Evolutionary conservation across 2,797 vertebrate species (phyloP).

Genomic region (Austrolebias charrua): DNA sequence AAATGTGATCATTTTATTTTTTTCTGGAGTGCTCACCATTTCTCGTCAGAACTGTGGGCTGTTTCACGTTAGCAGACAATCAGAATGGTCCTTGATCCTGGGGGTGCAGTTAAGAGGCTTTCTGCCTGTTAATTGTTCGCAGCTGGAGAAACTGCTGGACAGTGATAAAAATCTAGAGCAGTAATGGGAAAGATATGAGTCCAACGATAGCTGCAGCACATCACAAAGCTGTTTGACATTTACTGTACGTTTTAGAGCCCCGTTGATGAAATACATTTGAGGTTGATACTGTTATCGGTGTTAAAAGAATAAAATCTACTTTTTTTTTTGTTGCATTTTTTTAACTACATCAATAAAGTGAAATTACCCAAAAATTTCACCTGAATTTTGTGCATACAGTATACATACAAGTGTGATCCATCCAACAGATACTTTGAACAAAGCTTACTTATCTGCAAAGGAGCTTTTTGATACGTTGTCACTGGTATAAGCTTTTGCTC

Average conservation of each 20-base stretch:
- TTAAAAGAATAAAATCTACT: background rate
- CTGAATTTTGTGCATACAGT: background rate
- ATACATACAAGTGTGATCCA: background rate
- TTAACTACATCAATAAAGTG: too few species aligned
- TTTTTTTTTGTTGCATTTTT: too few species aligned
- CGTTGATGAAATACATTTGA: background rate
- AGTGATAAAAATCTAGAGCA: slow-evolving; percentile 13
- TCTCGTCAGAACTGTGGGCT: slow-evolving; percentile 16
- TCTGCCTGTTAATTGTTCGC: slow-evolving; percentile 32
- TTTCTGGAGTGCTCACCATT: slow-evolving; percentile 23
- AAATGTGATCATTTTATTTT: slow-evolving; percentile 32
- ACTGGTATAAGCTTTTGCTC: background rate
- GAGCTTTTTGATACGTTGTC: background rate
- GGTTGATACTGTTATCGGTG: background rate
- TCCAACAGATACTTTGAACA: background rate
- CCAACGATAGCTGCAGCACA: slow-evolving; percentile 5
- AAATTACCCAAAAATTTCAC: too few species aligned
- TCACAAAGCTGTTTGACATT: slow-evolving; percentile 10
- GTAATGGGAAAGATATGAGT: slow-evolving; percentile 20
- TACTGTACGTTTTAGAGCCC: too few species aligned
- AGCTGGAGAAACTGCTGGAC: slow-evolving; percentile 10
- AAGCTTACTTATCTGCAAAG: background rate
- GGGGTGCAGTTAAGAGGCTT: slow-evolving; percentile 23
- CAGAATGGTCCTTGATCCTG: slow-evolving; percentile 41
- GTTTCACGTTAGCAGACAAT: slow-evolving; percentile 48